These are phyloP conservation scores for Drosophila maculinotata DNA, from an alignment of 2,888 invertebrate species.

Conservation along the genomic window DNA sequence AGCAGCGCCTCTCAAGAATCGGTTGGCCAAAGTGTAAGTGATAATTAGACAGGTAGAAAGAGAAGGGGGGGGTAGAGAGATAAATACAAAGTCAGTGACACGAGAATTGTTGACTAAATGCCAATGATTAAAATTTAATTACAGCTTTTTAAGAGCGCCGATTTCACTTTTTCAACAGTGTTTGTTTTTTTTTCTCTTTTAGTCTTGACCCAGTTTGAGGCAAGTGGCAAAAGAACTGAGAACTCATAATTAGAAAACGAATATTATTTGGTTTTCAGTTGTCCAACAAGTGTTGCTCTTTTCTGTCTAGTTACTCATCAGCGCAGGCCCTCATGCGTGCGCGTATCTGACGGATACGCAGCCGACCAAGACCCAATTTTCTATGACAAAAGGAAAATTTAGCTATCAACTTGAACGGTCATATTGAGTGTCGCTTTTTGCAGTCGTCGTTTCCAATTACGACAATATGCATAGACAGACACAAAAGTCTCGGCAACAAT, in stretches of 20 bases:
- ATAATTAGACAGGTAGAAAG: conserved; percentile 35
- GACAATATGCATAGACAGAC: conserved; percentile 22
- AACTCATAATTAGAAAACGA: conserved; percentile 59
- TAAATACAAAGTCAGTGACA: conserved; percentile 18
- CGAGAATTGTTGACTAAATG: conserved; percentile 30
- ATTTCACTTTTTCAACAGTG: conserved; percentile 70
- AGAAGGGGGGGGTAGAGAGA: conserved; percentile 1
- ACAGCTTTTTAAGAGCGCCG: conserved; percentile 52
- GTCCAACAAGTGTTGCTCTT: no score
- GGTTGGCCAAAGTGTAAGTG: conserved; percentile 65
- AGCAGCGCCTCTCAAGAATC: conserved; percentile 43
- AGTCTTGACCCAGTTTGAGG: conserved; percentile 71
- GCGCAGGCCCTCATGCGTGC: conserved; percentile 71
- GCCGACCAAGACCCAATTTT: conserved; percentile 75
- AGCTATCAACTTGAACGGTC: conserved; percentile 51
- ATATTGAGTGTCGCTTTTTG: conserved; percentile 60
- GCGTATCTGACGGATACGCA: conserved; percentile 49
- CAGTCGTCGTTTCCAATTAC: conserved; percentile 42
- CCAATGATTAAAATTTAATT: conserved; percentile 69
- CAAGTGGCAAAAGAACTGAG: conserved; percentile 45
- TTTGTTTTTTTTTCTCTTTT: conserved; percentile 18
- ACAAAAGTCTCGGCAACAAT: conserved; percentile 41
- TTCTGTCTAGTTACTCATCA: conserved; percentile 55
- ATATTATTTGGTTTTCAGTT: conserved; percentile 39
- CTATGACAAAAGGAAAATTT: conserved; percentile 69